Evolutionary conservation across 2,113 vertebrate genomes (phyloP).

Genomic region (Engraulis encrasicolus): DNA sequence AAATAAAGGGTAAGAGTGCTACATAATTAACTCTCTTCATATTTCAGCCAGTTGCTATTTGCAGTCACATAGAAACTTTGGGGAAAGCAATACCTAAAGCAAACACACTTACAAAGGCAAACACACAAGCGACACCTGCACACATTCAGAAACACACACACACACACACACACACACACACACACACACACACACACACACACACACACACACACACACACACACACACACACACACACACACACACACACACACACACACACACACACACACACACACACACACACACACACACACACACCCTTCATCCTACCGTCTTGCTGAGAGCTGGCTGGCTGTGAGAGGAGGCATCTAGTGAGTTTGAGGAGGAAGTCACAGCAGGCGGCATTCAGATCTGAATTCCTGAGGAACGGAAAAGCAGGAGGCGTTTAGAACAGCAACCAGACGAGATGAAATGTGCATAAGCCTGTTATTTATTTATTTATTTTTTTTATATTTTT

Average conservation of each 20-base stretch:
- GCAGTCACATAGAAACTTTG: not conserved
- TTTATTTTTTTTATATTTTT: too few relatives aligned
- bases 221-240: conserved; percentile 29
- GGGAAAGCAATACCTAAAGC: not conserved
- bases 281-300: not conserved
- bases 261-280: too few relatives aligned
- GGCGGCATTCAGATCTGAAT: conserved; percentile 82
- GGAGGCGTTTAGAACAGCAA: not conserved
- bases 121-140: conserved; percentile 29
- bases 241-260: conserved; percentile 37
- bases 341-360: conserved; percentile 83
- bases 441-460: not conserved
- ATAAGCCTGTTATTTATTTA: too few relatives aligned
- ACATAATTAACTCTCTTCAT: conserved; percentile 1
- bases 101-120: not conserved
- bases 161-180: not conserved
- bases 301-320: conserved; percentile 71
- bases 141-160: conserved; percentile 8
- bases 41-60: not conserved
- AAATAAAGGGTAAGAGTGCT: too few relatives aligned
- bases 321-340: conserved; percentile 60
- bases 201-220: conserved; percentile 35
- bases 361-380: conserved; percentile 86
- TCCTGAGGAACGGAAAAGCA: conserved; percentile 72
- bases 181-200: conserved; percentile 39